Percentiles rank a stretch among this genome's conserved stretches.
Evolutionary conservation across 64 coral and sea anemone genomes (phyloP).

Genomic region (Stylophora pistillata): DNA sequence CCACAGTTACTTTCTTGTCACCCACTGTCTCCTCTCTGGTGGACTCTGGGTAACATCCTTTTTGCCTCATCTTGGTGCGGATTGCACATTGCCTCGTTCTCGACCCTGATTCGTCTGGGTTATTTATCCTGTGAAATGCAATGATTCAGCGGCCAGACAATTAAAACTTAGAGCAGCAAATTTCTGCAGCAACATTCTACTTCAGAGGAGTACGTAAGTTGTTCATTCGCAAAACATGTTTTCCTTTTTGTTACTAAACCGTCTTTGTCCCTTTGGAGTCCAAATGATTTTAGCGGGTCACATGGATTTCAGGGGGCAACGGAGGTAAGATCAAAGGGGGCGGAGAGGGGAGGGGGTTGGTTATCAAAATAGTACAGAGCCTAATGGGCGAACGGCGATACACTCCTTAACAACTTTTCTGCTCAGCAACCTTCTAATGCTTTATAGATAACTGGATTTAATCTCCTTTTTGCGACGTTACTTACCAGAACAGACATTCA

Average conservation of each 20-base stretch:
- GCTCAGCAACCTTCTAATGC: too few relatives aligned
- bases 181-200: background rate
- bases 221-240: too few relatives aligned
- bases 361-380: too few relatives aligned
- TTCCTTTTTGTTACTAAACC: too few relatives aligned
- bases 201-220: background rate
- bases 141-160: background rate
- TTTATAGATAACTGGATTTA: too few relatives aligned
- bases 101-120: background rate
- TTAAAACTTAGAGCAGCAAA: background rate
- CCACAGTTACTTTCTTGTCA: background rate
- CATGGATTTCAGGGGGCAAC: too few relatives aligned
- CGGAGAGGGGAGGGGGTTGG: too few relatives aligned
- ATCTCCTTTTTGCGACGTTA: background rate
- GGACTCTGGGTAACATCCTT: slow-evolving; percentile 13
- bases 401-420: too few relatives aligned
- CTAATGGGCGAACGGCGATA: too few relatives aligned
- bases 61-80: background rate
- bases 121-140: slow-evolving; percentile 19
- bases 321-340: too few relatives aligned
- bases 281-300: too few relatives aligned
- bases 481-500: slow-evolving; percentile 10
- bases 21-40: background rate
- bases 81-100: background rate
- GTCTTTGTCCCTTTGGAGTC: too few relatives aligned